Evolutionary conservation across 1,140 invertebrate genomes (phyloP).

Genomic region (Cryptotermes secundus): DNA sequence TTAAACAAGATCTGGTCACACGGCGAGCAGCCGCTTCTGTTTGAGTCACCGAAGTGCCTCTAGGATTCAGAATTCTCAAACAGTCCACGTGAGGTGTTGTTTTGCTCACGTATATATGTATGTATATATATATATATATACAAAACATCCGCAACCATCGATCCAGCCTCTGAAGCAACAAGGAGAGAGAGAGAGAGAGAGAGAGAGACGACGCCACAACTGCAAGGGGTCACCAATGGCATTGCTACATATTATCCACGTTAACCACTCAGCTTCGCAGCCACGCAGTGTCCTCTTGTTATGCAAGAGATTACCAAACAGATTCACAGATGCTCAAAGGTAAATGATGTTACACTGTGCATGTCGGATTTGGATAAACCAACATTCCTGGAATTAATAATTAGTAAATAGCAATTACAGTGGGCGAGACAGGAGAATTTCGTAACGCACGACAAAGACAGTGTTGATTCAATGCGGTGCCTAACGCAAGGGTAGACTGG

Average conservation of each 20-base stretch:
- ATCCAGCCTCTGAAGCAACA: not conserved
- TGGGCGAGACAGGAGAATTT: too few relatives aligned
- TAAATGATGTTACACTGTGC: not conserved
- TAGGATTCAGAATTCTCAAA: not conserved
- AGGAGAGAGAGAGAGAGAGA: too few relatives aligned
- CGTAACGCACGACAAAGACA: too few relatives aligned
- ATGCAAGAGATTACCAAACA: not conserved
- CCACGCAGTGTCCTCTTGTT: too few relatives aligned
- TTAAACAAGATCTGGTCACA: too few relatives aligned
- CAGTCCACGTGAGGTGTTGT: not conserved
- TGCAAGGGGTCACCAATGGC: slow-evolving; percentile 4
- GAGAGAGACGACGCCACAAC: not conserved
- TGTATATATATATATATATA: too few relatives aligned
- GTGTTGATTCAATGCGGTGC: too few relatives aligned
- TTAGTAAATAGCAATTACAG: not conserved
- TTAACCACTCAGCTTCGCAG: too few relatives aligned
- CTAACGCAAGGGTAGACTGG: too few relatives aligned
- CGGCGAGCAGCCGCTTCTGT: too few relatives aligned
- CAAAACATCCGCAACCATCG: not conserved
- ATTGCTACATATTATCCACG: not conserved
- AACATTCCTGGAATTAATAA: not conserved
- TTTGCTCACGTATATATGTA: not conserved
- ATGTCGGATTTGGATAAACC: not conserved
- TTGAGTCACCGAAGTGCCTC: not conserved
- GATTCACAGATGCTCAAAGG: too few relatives aligned